Percentiles rank a stretch among this genome's conserved stretches.
Evolutionary conservation across 2,888 invertebrate species (phyloP).

Genomic region (Amorpha juglandis): DNA sequence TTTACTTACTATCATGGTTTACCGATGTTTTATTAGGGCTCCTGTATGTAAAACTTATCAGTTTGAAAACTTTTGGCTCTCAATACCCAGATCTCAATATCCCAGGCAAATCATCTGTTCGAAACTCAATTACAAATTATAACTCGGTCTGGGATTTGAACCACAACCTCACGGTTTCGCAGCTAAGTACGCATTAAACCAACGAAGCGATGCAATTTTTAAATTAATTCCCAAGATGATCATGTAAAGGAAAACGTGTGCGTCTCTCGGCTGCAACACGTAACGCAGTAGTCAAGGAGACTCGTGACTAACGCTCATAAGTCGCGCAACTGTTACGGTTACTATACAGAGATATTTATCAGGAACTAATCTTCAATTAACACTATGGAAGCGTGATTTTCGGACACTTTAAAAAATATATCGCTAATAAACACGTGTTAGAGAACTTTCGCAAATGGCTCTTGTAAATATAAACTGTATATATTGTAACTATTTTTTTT

Average conservation of each 20-base stretch:
- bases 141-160: no score
- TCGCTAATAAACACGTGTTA: not conserved
- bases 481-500: no score
- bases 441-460: not conserved
- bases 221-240: not conserved
- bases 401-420: not conserved
- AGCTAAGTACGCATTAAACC: no score
- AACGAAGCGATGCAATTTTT: not conserved
- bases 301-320: conserved; percentile 54
- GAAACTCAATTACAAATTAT: no score
- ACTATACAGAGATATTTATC: conserved; percentile 27
- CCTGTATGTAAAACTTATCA: no score
- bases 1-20: no score
- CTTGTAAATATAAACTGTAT: not conserved
- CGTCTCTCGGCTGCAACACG: conserved; percentile 16
- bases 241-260: not conserved
- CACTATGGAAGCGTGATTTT: conserved; percentile 16
- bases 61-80: no score
- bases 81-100: no score
- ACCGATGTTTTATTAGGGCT: no score
- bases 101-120: no score
- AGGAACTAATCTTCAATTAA: conserved; percentile 20
- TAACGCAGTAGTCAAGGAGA: conserved; percentile 43
- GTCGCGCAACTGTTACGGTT: conserved; percentile 47
- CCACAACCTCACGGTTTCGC: no score